These are phyloP conservation scores for Cydia strobilella DNA, from an alignment of 1,140 invertebrate genomes.

Conservation along the genomic window DNA sequence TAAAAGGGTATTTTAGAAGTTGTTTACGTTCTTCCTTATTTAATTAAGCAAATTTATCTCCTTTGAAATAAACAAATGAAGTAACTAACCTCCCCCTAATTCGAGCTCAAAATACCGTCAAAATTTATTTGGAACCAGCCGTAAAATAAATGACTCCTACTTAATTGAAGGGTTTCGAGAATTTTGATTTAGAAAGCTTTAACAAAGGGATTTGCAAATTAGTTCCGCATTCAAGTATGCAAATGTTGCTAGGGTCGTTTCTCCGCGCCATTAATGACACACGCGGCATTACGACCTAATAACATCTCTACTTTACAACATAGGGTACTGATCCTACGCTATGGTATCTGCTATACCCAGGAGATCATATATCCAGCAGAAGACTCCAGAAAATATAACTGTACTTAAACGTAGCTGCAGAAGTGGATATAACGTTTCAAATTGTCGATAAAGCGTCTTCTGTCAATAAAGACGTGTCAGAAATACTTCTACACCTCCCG, in stretches of 20 bases:
- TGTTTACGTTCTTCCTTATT: background rate
- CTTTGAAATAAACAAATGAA: background rate
- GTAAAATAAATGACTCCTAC: background rate
- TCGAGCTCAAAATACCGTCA: background rate
- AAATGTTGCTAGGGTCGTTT: constrained; percentile 3
- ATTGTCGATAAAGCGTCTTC: background rate
- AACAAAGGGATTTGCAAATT: constrained; percentile 14
- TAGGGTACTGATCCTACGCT: background rate
- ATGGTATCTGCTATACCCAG: too few relatives aligned
- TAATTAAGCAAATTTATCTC: constrained; percentile 1
- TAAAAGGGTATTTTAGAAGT: constrained; percentile 5
- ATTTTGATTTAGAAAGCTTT: constrained; percentile 15
- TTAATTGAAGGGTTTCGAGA: background rate
- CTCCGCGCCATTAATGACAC: background rate
- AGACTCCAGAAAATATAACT: too few relatives aligned
- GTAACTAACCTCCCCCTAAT: background rate
- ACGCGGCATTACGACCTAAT: background rate
- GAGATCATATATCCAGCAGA: too few relatives aligned
- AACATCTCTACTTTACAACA: background rate
- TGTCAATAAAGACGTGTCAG: background rate
- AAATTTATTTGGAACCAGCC: background rate
- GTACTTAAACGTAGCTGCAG: too few relatives aligned
- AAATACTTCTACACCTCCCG: background rate
- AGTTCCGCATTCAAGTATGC: constrained; percentile 15
- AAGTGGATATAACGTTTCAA: too few relatives aligned